A percentile compares a stretch with the other conserved stretches of the same genome.
Conservation (phyloP, 2,888 invertebrate genomes). For the Hyalella azteca region DNA sequence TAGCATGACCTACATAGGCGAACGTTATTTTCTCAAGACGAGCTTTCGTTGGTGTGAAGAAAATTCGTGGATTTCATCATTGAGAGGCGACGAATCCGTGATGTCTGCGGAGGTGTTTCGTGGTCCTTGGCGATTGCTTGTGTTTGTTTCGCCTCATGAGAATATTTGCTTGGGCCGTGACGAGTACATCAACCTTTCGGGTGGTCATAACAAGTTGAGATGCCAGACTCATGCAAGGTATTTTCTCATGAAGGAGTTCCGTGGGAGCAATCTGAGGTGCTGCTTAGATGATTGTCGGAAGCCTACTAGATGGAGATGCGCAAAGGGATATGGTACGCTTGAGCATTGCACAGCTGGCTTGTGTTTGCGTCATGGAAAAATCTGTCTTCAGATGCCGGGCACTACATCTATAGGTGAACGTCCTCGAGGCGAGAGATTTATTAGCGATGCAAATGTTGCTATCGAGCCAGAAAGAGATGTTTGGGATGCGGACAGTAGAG, state of each 20-base stretch:
- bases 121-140: neutral
- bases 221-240: neutral
- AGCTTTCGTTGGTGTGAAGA: neutral
- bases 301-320: neutral
- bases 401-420: neutral
- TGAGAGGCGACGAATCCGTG: neutral
- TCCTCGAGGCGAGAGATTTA: neutral
- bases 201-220: neutral
- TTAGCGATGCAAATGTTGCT: neutral
- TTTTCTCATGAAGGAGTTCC: neutral
- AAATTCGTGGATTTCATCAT: neutral
- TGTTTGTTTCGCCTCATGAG: neutral
- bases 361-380: neutral
- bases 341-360: neutral
- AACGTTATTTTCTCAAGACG: neutral
- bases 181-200: neutral
- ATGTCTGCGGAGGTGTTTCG: neutral
- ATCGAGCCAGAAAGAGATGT: neutral
- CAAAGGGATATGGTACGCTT: neutral
- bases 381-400: neutral
- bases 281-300: neutral
- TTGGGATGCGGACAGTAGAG: neutral
- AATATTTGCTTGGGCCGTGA: neutral
- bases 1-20: neutral
- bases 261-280: neutral